Conservation (phyloP, 2,113 vertebrate species). For the Pelvicachromis taeniatus region DNA sequence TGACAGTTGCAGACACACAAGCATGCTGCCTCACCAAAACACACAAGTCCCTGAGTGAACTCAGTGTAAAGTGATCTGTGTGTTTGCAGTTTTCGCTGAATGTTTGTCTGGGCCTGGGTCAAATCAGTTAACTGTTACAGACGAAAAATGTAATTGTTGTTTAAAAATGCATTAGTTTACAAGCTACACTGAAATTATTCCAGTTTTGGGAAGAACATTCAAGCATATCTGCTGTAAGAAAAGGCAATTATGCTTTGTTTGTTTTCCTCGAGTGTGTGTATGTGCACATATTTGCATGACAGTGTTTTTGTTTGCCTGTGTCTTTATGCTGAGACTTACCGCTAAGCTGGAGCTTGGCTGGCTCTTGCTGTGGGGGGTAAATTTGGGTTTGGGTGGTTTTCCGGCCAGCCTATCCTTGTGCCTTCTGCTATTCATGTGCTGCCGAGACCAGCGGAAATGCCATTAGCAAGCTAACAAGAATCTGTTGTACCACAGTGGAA, state of each 20-base stretch:
- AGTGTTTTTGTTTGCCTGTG: constrained; percentile 33
- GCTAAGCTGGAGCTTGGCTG: constrained; percentile 85
- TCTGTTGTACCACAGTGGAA: constrained; percentile 30
- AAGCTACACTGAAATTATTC: constrained; percentile 16
- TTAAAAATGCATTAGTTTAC: constrained; percentile 33
- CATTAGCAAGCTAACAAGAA: constrained; percentile 44
- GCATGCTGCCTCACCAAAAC: constrained; percentile 5
- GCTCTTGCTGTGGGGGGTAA: constrained; percentile 89
- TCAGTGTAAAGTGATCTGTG: background rate
- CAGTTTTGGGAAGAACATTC: constrained; percentile 3
- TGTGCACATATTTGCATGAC: background rate
- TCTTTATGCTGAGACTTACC: constrained; percentile 72
- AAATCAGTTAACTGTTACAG: constrained; percentile 19
- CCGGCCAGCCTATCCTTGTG: constrained; percentile 96
- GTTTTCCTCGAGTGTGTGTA: constrained; percentile 16
- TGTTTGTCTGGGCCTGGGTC: constrained; percentile 3
- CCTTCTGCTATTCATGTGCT: constrained; percentile 97
- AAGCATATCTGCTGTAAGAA: constrained; percentile 9
- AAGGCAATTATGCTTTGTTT: constrained; percentile 34
- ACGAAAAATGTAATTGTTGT: constrained; percentile 5
- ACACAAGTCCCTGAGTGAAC: background rate
- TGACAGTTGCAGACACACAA: constrained; percentile 18
- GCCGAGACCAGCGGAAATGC: constrained; percentile 30
- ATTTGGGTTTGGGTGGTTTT: constrained; percentile 91
- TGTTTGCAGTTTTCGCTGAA: background rate